Evolutionary conservation across 2,888 invertebrate genomes (phyloP).

Genomic region (Epicampocera succincta): DNA sequence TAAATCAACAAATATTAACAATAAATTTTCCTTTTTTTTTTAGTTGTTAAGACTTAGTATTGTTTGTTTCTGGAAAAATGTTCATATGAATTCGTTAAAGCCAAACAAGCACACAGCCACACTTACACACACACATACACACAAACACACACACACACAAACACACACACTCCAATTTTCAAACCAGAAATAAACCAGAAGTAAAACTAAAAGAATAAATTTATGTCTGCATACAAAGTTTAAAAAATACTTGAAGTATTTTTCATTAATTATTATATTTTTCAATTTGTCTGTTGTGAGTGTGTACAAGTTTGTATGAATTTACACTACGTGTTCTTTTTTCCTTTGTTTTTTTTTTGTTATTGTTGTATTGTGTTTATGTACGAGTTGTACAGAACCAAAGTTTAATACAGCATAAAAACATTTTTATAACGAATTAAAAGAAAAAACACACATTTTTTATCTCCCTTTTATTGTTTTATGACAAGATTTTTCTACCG

Average conservation of each 20-base stretch:
- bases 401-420: constrained; percentile 16
- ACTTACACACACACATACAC: background rate
- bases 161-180: too few relatives aligned
- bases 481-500: constrained; percentile 37
- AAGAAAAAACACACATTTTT: constrained; percentile 9
- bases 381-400: constrained; percentile 3
- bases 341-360: too few relatives aligned
- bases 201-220: background rate
- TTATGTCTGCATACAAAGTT: background rate
- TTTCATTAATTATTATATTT: too few relatives aligned
- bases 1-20: constrained; percentile 37
- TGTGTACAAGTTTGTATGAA: too few relatives aligned
- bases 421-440: constrained; percentile 36
- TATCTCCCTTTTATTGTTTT: constrained; percentile 39
- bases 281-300: too few relatives aligned
- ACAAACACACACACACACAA: background rate
- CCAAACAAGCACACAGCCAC: background rate
- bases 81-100: background rate
- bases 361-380: background rate
- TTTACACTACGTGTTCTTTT: background rate
- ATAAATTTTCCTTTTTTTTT: constrained; percentile 18
- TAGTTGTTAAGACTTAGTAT: constrained; percentile 20
- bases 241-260: too few relatives aligned
- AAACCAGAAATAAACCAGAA: background rate
- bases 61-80: constrained; percentile 3